Conservation (phyloP, 1,140 invertebrate genomes). For the Coelopa frigida region DNA sequence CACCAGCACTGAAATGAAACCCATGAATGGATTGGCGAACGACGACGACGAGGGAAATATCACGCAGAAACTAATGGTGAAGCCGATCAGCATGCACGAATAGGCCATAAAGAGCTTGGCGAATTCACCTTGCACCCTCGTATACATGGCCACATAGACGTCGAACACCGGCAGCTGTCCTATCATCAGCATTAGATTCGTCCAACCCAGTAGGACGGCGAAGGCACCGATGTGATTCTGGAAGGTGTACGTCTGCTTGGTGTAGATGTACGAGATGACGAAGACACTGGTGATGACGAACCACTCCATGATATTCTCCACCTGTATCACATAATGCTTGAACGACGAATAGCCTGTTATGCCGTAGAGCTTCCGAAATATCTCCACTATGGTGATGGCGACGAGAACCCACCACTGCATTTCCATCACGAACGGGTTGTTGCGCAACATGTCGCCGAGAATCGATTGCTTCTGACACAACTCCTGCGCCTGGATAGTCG, state of each 20-base stretch:
- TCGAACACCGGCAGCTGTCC: conserved; percentile 78
- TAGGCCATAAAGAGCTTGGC: conserved; percentile 76
- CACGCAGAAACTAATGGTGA: conserved; percentile 79
- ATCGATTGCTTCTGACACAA: conserved; percentile 67
- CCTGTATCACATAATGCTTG: conserved; percentile 69
- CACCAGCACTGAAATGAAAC: conserved; percentile 72
- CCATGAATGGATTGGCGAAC: conserved; percentile 70
- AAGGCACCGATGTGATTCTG: conserved; percentile 67
- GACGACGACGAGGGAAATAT: conserved; percentile 73
- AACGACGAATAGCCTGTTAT: conserved; percentile 68
- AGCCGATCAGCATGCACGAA: conserved; percentile 73
- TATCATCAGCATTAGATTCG: conserved; percentile 80
- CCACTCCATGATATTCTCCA: conserved; percentile 79
- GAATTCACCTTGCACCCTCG: conserved; percentile 76
- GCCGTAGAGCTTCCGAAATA: conserved; percentile 67
- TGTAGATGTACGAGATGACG: conserved; percentile 69
- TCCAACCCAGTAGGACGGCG: conserved; percentile 76
- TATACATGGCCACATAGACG: conserved; percentile 81
- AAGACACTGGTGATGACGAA: conserved; percentile 75
- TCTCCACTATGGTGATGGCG: conserved; percentile 65
- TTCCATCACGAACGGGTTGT: conserved; percentile 64
- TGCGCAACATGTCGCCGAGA: conserved; percentile 60
- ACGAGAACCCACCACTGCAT: conserved; percentile 71
- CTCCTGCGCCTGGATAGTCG: conserved; percentile 59
- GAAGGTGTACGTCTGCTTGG: conserved; percentile 68